phyloP scores from a whole-genome alignment of 2,888 invertebrate species.

The Cerastoderma edule region DNA sequence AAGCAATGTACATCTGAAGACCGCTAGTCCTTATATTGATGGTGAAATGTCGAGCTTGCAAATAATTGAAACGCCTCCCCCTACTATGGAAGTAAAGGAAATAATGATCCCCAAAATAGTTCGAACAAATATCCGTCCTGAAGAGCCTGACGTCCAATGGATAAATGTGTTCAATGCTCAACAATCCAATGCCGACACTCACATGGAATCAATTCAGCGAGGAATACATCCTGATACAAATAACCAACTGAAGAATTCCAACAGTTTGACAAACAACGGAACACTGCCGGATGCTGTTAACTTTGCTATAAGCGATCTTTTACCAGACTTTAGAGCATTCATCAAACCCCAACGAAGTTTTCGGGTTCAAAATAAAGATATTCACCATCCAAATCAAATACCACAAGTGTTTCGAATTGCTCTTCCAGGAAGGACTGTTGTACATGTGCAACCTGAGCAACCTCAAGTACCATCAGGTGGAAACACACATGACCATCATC shows the following conservation, averaged over 20 bases:
- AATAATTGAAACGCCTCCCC: neutral
- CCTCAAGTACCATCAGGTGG: neutral
- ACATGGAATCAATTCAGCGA: too few relatives aligned
- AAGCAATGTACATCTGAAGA: too few relatives aligned
- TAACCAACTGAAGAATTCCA: too few relatives aligned
- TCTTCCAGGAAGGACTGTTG: too few relatives aligned
- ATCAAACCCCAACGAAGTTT: too few relatives aligned
- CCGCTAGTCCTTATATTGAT: too few relatives aligned
- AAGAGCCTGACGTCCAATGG: constrained; percentile 32
- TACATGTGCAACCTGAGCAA: neutral
- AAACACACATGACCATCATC: neutral
- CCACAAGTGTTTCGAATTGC: too few relatives aligned
- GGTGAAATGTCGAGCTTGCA: too few relatives aligned
- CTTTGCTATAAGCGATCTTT: constrained; percentile 11
- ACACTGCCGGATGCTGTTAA: neutral
- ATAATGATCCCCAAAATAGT: constrained; percentile 11
- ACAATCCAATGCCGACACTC: neutral
- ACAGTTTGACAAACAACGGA: neutral
- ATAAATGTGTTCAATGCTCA: constrained; percentile 44
- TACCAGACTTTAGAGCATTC: constrained; percentile 12
- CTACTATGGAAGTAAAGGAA: constrained; percentile 32
- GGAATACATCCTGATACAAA: too few relatives aligned
- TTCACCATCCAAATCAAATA: neutral
- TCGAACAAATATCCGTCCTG: neutral
- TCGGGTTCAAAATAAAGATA: too few relatives aligned